A percentile compares a stretch with the other conserved stretches of the same genome.
These are phyloP conservation scores for Lepidocyrtinus sp. DNA, from an alignment of 2,888 invertebrate species.

Conservation along the genomic window DNA sequence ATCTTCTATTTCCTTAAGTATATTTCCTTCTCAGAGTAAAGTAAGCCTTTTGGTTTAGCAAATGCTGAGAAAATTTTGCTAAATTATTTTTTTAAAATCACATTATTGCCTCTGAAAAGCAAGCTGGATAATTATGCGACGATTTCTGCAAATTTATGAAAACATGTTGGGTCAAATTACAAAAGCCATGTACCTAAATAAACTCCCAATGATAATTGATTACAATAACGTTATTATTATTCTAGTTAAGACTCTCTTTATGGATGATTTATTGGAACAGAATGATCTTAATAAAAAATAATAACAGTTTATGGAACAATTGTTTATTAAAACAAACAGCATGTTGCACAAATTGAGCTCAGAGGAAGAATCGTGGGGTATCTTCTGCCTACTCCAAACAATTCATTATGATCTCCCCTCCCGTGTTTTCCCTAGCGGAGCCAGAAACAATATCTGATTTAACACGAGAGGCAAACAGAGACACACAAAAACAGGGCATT, in stretches of 20 bases:
- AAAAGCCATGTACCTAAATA: too few relatives aligned
- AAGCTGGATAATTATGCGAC: too few relatives aligned
- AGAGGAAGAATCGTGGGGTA: neutral
- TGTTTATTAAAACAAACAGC: slow-evolving; percentile 43
- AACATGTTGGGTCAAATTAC: too few relatives aligned
- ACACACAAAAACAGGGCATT: slow-evolving; percentile 18
- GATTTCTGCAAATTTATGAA: too few relatives aligned
- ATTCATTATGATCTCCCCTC: slow-evolving; percentile 9
- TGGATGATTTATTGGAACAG: slow-evolving; percentile 9
- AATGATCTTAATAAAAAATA: slow-evolving; percentile 27
- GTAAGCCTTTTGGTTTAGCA: too few relatives aligned
- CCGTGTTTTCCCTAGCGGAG: neutral
- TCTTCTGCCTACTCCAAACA: neutral
- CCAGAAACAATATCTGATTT: slow-evolving; percentile 22
- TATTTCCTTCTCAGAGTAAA: too few relatives aligned
- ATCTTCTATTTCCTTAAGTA: too few relatives aligned
- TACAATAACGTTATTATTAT: too few relatives aligned
- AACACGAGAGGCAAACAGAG: slow-evolving; percentile 14
- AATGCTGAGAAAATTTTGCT: too few relatives aligned
- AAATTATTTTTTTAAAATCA: too few relatives aligned
- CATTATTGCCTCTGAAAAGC: too few relatives aligned
- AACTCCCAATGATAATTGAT: too few relatives aligned
- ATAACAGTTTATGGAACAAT: slow-evolving; percentile 39
- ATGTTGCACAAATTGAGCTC: slow-evolving; percentile 20
- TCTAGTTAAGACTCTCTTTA: neutral